Evolutionary conservation across 2,797 vertebrate species (phyloP), one percentile per base, ranked within the genome.

Genomic region (Luscinia megarhynchos): DNA sequence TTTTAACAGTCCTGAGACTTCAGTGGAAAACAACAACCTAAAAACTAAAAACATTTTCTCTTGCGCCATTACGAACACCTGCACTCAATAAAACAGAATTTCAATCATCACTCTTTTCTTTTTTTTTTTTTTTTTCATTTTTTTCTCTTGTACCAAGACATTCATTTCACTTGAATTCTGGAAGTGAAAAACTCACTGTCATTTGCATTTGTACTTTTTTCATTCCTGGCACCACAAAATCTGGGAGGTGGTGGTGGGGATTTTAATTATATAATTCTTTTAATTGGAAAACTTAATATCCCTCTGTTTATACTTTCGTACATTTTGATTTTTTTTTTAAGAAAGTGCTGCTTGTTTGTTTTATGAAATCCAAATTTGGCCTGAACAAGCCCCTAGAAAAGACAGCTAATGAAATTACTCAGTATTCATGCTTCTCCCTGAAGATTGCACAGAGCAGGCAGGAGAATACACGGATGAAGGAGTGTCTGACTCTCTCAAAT

Each of bases 261-360:
- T 85, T 94, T 87, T 94, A 91, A 94, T 94, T 86, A 86, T 30
- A 23, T 51, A 75, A 75, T 90, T 78, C 30, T 78, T 93, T 79
- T 96, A 96, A 94, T 86, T 91, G 83, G 69, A 90, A 91, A 86
- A 55, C 32, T 94, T 94, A 93, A 86, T 94, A 90, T 93, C 69
- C 3, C 62, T 66, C 32, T 91, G 87, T 94, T 95, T 94, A 95
- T 91, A 53, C 66, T 78, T 94, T 91, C 9, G 21, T 81, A 38
- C 73, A 66, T 94, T 90, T 82, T 46, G n/a, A 34, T 30, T 74
- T 87, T 90, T 81, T 30, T 2, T 3, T 43, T 6, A 32, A 54
- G 51, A 32, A 41, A 57, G 66, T 38, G 67, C 15, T 93, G 84
- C 89, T 95, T 93, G 61, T 94, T 95, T 95, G 69, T 87, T 95